phyloP scores from a whole-genome alignment of 2,113 vertebrate genomes.

The Salminus brasiliensis region DNA sequence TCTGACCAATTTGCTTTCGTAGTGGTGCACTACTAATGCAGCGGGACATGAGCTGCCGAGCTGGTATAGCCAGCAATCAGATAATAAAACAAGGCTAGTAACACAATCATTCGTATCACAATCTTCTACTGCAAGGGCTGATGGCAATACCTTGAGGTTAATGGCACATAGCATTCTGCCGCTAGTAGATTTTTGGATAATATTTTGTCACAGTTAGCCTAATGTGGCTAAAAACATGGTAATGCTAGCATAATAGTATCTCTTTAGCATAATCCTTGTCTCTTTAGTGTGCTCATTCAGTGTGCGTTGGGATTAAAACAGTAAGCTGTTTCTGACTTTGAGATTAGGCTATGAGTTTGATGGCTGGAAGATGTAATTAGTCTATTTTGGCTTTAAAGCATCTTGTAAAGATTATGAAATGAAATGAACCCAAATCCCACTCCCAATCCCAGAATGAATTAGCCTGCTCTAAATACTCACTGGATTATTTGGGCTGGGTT shows the following conservation, averaged over 20 bases:
- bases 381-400: conserved; percentile 38
- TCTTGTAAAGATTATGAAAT: conserved; percentile 57
- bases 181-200: too few species aligned
- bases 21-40: conserved; percentile 37
- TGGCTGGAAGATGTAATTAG: conserved; percentile 3
- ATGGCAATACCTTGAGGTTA: too few species aligned
- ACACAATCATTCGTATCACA: background rate
- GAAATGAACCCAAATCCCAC: conserved; percentile 63
- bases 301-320: background rate
- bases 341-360: background rate
- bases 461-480: conserved; percentile 62
- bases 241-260: too few species aligned
- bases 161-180: background rate
- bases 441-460: conserved; percentile 56
- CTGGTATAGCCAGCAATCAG: conserved; percentile 21
- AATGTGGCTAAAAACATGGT: too few species aligned
- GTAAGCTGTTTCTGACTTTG: background rate
- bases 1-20: conserved; percentile 62
- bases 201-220: too few species aligned
- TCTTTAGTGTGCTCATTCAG: background rate
- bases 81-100: background rate
- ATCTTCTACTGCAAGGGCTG: background rate
- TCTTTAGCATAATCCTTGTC: too few species aligned
- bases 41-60: background rate
- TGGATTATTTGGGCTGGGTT: conserved; percentile 55